Percentiles rank a stretch among this genome's conserved stretches.
Conservation (phyloP, 2,113 vertebrate species). For the Dicaeum eximium region DNA sequence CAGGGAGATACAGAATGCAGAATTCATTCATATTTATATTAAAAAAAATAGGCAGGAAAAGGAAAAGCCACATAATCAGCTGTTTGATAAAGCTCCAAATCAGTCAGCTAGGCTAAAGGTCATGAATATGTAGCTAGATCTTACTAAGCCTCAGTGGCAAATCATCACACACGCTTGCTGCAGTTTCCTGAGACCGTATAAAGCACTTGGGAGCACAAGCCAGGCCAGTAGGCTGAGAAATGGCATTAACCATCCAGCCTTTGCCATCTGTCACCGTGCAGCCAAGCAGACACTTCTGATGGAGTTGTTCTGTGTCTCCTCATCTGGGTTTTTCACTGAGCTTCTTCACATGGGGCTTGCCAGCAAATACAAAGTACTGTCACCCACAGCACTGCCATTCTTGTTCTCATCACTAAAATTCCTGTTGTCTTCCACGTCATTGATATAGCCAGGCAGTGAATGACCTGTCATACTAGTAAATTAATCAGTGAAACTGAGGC, state of each 20-base stretch:
- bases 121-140: not conserved
- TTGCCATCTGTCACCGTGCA: not conserved
- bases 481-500: not conserved
- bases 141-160: not conserved
- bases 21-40: slow-evolving; percentile 14
- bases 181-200: not conserved
- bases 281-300: not conserved
- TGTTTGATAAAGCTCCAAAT: not conserved
- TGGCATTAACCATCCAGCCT: not conserved
- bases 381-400: not conserved
- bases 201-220: not conserved
- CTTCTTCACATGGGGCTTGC: not conserved
- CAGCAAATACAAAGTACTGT: not conserved
- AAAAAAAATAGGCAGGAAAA: not conserved
- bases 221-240: not conserved
- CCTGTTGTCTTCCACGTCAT: not conserved
- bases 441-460: not conserved
- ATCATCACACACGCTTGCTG: not conserved
- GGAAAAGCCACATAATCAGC: not conserved
- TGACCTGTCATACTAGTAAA: not conserved
- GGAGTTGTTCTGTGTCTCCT: not conserved
- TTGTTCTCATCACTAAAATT: not conserved
- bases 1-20: not conserved
- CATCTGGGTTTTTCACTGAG: not conserved
- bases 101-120: not conserved